phyloP scores from a whole-genome alignment of 2,113 vertebrate species.

The Oceanodroma tethys region DNA sequence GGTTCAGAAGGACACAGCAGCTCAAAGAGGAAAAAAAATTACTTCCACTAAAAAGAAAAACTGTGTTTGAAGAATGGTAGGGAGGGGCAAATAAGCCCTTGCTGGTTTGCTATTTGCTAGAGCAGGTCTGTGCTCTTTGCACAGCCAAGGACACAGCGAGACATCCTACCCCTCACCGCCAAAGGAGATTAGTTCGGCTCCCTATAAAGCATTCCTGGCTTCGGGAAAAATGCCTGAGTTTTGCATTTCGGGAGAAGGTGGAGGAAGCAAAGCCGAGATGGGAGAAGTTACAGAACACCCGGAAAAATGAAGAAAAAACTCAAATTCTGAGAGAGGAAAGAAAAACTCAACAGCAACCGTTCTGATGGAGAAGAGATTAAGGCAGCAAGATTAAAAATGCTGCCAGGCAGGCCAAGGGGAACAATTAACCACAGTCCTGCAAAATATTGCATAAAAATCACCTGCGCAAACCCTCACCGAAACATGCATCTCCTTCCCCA shows the following conservation, averaged over 20 bases:
- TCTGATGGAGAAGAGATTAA: not conserved
- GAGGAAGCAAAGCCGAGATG: not conserved
- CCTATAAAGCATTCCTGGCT: not conserved
- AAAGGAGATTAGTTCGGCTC: not conserved
- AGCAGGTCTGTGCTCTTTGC: not conserved
- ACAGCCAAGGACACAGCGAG: not conserved
- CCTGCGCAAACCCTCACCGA: not conserved
- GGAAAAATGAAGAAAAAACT: not conserved
- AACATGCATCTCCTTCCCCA: not conserved
- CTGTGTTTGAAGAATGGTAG: not conserved
- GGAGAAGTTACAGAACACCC: not conserved
- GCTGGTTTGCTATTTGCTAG: not conserved
- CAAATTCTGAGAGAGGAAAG: not conserved
- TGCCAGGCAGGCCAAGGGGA: not conserved
- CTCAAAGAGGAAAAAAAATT: not conserved
- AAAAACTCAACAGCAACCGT: not conserved
- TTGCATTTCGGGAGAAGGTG: not conserved
- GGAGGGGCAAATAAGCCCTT: not conserved
- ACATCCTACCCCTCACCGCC: not conserved
- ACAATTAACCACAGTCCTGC: not conserved
- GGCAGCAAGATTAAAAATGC: not conserved
- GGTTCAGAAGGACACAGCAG: not conserved
- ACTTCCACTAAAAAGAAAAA: not conserved
- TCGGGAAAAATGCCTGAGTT: not conserved
- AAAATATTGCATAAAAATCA: not conserved